Base-by-base conservation (phyloP, 2,113 vertebrate species). In the Columba janthina region DNA sequence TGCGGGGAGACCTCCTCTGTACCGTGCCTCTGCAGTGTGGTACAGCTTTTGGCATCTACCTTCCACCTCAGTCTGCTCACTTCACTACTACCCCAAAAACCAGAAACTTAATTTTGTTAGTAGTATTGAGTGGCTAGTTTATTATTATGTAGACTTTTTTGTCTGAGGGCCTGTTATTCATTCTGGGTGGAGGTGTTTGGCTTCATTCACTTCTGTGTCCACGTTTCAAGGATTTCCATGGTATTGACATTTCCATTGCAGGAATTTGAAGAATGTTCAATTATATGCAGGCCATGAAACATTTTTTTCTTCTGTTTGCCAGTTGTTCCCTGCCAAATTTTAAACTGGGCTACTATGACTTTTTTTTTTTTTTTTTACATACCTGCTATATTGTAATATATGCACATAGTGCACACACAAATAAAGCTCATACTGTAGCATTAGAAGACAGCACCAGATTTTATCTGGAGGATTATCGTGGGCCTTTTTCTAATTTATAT, bases 261-360 rank as follows among this genome's bases (percentile, higher is more conserved):
- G 88, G 94, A 97, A 97, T 96, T 89, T 97, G 85, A 97, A 96
- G 75, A 97, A 97, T 89, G 50, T 96, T 97, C 92, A 97, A 69
- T 97, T 96, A 96, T 93, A 94, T 92, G 83, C 38, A 96, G 88
- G 79, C 75, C 88, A 93, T 95, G 94, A 89, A 96, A 93, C 65
- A 72, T 34, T 72, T 44, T 88, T 84, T 85, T 79, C 85, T 61
- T 6, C 61, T 65, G 86, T 54, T 76, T 97, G 85, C 94, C 94
- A 97, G 78, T 50, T 95, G 46, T 96, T 97, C 76, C 29, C 76
- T 97, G 95, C 69, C 94, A 96, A 96, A 94, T 92, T 86, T 96
- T 96, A 94, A 96, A 96, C 72, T 74, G 66, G 79, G 42, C 93
- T 97, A 84, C 69, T 94, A 62, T 72, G 66, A 28, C 62, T 94